A percentile compares a stretch with the other conserved stretches of the same genome.
These are phyloP conservation scores for Masticophis lateralis DNA, from an alignment of 2,797 vertebrate genomes.

Conservation along the genomic window DNA sequence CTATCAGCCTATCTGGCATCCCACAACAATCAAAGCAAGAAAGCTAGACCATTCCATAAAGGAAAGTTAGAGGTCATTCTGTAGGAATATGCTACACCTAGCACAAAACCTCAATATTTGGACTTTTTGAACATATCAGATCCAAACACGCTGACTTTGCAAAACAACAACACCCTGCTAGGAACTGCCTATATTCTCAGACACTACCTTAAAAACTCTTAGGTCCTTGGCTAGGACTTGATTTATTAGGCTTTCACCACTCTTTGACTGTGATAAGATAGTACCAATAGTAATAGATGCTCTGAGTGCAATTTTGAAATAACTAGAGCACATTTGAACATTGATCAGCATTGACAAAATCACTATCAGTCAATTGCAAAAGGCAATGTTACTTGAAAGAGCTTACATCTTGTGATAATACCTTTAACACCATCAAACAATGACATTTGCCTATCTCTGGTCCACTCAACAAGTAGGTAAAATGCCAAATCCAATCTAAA, in stretches of 20 bases:
- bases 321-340: background rate
- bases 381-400: background rate
- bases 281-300: background rate
- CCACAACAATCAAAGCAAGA: background rate
- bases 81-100: background rate
- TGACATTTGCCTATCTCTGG: background rate
- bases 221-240: background rate
- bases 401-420: background rate
- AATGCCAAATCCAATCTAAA: background rate
- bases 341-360: background rate
- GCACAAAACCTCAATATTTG: background rate
- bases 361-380: background rate
- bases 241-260: background rate
- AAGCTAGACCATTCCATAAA: background rate
- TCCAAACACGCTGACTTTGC: background rate
- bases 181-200: background rate
- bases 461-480: background rate
- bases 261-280: background rate
- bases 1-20: background rate
- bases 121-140: background rate
- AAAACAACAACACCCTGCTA: background rate
- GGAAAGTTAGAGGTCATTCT: background rate
- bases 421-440: background rate
- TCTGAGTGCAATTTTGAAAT: background rate
- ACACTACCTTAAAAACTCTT: background rate